phyloP scores from a whole-genome alignment of 2,797 vertebrate species.

The Molossus molossus region DNA sequence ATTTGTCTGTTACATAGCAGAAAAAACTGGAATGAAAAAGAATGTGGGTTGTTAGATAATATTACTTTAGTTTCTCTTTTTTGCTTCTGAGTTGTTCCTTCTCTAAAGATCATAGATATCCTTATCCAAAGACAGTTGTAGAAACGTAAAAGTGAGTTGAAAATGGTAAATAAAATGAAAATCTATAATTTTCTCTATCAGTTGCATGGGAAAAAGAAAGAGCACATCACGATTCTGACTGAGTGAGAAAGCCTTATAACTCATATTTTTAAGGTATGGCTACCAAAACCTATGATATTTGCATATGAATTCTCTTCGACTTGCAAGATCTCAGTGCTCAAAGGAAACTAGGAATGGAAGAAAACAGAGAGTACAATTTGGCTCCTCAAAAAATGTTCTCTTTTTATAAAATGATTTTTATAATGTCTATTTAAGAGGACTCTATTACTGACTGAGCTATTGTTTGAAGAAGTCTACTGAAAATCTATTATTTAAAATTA shows the following conservation, averaged over 20 bases:
- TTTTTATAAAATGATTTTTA: conserved; percentile 71
- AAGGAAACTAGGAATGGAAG: conserved; percentile 56
- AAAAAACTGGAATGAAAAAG: not conserved
- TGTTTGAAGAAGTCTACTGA: conserved; percentile 70
- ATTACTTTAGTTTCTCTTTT: not conserved
- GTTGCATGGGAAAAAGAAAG: conserved; percentile 23
- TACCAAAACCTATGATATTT: conserved; percentile 56
- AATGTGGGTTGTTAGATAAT: not conserved
- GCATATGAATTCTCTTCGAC: conserved; percentile 72
- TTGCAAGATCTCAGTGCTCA: conserved; percentile 52
- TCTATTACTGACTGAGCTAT: conserved; percentile 64
- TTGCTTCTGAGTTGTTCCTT: not conserved
- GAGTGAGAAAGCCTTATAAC: conserved; percentile 19
- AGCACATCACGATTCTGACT: not conserved
- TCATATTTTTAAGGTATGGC: conserved; percentile 44
- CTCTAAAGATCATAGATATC: not conserved
- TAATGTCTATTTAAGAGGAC: conserved; percentile 65
- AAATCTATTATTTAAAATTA: conserved; percentile 73
- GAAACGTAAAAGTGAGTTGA: not conserved
- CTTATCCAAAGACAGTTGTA: not conserved
- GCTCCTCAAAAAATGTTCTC: not conserved
- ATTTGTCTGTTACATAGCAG: not conserved
- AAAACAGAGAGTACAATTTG: conserved; percentile 60
- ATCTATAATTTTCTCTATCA: not conserved
- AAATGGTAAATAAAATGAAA: conserved; percentile 61